Evolutionary conservation across 2,888 invertebrate genomes (phyloP).

Genomic region (Muscina levida): DNA sequence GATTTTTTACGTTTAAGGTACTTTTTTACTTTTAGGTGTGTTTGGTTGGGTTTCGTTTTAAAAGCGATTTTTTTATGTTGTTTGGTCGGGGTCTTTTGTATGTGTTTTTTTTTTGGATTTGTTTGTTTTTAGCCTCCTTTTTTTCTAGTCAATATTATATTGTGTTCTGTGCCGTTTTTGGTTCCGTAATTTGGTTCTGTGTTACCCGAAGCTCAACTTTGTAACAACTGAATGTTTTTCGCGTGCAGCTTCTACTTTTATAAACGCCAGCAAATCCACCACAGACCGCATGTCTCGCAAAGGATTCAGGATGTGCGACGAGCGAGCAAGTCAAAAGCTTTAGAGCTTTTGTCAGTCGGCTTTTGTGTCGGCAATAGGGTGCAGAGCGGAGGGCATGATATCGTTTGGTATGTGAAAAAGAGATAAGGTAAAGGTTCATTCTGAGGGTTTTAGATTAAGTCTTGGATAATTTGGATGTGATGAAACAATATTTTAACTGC

Average conservation of each 20-base stretch:
- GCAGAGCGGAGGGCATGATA: too few species aligned
- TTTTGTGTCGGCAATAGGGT: too few species aligned
- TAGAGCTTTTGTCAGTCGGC: not conserved
- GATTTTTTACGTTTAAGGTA: slow-evolving; percentile 1
- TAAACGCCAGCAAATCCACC: slow-evolving; percentile 48
- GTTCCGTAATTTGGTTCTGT: slow-evolving; percentile 41
- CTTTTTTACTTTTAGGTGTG: slow-evolving; percentile 14
- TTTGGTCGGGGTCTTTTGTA: not conserved
- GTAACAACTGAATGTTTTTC: slow-evolving; percentile 57
- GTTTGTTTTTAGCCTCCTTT: slow-evolving; percentile 37
- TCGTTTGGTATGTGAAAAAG: too few species aligned
- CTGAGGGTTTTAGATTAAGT: too few species aligned
- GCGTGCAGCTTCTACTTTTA: slow-evolving; percentile 58
- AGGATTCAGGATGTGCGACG: not conserved
- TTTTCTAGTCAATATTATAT: not conserved
- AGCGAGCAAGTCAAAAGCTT: not conserved
- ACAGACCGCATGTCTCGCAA: slow-evolving; percentile 56
- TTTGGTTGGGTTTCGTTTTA: not conserved
- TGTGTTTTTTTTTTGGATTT: slow-evolving; percentile 11
- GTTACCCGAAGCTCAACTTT: slow-evolving; percentile 58
- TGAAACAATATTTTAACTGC: too few species aligned
- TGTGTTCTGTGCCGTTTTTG: slow-evolving; percentile 28
- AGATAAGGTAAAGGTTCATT: too few species aligned
- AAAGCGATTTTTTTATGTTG: slow-evolving; percentile 11
- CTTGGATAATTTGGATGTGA: too few species aligned